Conservation (phyloP, 1,140 invertebrate species). For the Drosophila ficusphila region DNA sequence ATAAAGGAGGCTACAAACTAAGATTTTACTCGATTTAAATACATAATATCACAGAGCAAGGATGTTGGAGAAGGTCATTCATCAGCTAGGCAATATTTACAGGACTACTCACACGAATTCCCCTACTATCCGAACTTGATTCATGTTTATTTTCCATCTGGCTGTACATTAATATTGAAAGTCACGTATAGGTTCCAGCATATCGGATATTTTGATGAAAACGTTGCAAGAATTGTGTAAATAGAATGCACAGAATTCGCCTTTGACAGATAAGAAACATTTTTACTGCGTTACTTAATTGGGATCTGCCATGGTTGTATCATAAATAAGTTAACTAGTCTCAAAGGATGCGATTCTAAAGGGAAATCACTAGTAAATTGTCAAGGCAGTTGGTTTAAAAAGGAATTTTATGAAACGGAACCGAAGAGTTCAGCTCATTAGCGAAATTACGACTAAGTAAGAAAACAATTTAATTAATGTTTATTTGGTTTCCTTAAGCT, state of each 20-base stretch:
- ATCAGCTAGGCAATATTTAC: conserved; percentile 14
- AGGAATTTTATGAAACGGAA: neutral
- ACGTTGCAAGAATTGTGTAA: conserved; percentile 48
- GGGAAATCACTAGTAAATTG: neutral
- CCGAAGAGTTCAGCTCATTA: neutral
- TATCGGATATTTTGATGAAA: conserved; percentile 21
- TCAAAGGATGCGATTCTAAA: neutral
- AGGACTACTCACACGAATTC: neutral
- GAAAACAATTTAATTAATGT: neutral
- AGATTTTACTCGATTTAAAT: conserved; percentile 36
- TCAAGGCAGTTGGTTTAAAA: neutral
- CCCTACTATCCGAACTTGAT: conserved; percentile 3
- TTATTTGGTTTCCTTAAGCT: conserved; percentile 29
- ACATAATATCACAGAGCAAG: conserved; percentile 6
- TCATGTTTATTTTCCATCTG: conserved; percentile 10
- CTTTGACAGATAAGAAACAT: conserved; percentile 6
- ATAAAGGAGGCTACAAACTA: conserved; percentile 20
- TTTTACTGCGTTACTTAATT: conserved; percentile 4
- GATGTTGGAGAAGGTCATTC: neutral
- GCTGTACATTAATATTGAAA: conserved; percentile 31
- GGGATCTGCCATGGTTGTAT: conserved; percentile 36
- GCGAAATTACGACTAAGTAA: neutral
- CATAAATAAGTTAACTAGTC: conserved; percentile 26
- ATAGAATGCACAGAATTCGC: conserved; percentile 40
- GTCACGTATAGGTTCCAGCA: conserved; percentile 18